phyloP scores from a whole-genome alignment of 2,888 invertebrate genomes.

The Drosophila pullipes region DNA sequence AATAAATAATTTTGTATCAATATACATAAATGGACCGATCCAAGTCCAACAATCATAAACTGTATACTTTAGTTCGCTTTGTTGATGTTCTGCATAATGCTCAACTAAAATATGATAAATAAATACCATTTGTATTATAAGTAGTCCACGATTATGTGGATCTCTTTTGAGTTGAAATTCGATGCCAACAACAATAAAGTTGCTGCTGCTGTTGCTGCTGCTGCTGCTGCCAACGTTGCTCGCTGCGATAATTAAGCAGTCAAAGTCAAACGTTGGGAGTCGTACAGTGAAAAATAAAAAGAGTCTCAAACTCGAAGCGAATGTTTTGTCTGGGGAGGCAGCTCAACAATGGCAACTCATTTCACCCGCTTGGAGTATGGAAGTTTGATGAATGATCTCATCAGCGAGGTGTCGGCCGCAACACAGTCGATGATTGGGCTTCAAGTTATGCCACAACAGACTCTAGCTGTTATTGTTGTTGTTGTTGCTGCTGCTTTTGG shows the following conservation, averaged over 20 bases:
- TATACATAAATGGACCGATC: not conserved
- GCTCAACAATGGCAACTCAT: constrained; percentile 81
- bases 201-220: constrained; percentile 25
- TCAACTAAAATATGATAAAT: constrained; percentile 10
- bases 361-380: constrained; percentile 67
- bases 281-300: constrained; percentile 27
- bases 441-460: constrained; percentile 31
- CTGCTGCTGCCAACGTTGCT: constrained; percentile 45
- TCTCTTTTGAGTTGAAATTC: constrained; percentile 16
- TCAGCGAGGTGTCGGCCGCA: constrained; percentile 82
- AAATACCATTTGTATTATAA: constrained; percentile 8
- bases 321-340: constrained; percentile 45
- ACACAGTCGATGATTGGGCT: constrained; percentile 69
- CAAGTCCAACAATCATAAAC: not conserved
- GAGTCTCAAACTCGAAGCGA: constrained; percentile 25
- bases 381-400: constrained; percentile 83
- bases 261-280: constrained; percentile 62
- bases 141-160: constrained; percentile 7
- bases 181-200: constrained; percentile 28
- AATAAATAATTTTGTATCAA: not conserved
- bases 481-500: constrained; percentile 19
- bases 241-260: constrained; percentile 71
- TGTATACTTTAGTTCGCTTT: not conserved
- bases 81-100: not conserved
- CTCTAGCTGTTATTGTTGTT: constrained; percentile 1